Conservation (phyloP, 1,140 invertebrate species). For the Papilio machaon region DNA sequence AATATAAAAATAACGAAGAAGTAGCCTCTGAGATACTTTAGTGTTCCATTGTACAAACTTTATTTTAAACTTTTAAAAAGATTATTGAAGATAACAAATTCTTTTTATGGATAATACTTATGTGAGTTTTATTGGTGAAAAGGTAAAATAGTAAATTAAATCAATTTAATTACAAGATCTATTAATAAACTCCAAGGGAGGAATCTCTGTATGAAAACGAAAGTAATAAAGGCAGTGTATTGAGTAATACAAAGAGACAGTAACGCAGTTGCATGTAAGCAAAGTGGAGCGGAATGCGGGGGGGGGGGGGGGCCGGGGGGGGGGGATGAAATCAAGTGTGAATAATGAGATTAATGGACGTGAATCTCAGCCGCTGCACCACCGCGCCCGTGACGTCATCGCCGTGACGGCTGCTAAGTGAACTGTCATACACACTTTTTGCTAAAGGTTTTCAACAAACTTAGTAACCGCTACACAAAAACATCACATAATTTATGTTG, state of each 20-base stretch:
- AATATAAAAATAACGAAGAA: not conserved
- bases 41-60: too few relatives aligned
- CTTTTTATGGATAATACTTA: too few relatives aligned
- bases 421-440: not conserved
- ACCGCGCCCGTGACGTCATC: slow-evolving; percentile 31
- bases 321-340: slow-evolving; percentile 55
- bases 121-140: not conserved
- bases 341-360: slow-evolving; percentile 65
- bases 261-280: slow-evolving; percentile 20
- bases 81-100: too few relatives aligned
- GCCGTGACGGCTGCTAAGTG: not conserved
- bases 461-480: not conserved
- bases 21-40: not conserved
- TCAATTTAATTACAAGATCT: not conserved
- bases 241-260: slow-evolving; percentile 12
- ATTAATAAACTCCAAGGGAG: not conserved
- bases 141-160: not conserved
- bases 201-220: not conserved
- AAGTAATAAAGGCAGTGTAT: not conserved
- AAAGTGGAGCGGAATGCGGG: slow-evolving; percentile 31
- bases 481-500: not conserved
- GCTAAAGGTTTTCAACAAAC: not conserved
- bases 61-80: too few relatives aligned
- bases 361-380: slow-evolving; percentile 44
- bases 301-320: not conserved